phyloP scores from a whole-genome alignment of 2,888 invertebrate genomes.

The Hanleya hanleyi region DNA sequence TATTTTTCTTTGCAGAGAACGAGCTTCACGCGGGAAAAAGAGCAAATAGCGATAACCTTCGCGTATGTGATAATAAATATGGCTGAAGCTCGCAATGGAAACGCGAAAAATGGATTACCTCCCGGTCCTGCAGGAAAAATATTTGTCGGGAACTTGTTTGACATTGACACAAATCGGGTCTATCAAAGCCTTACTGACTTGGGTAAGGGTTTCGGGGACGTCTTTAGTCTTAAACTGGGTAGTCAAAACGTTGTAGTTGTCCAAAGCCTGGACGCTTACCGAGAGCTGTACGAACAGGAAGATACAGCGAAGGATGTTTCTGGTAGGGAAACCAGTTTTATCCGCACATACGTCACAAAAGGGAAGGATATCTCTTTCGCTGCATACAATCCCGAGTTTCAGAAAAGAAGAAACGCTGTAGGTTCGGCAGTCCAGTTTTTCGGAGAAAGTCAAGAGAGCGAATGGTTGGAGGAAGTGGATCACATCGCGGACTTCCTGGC shows the following conservation, averaged over 20 bases:
- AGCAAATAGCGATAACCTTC: no score
- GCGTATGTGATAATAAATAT: no score
- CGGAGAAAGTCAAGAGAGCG: no score
- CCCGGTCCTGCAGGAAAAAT: neutral
- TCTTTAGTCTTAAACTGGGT: neutral
- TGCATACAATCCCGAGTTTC: no score
- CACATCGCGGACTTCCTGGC: no score
- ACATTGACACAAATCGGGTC: neutral
- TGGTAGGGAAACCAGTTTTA: neutral
- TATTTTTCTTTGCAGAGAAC: no score
- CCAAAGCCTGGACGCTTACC: neutral
- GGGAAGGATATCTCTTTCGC: neutral
- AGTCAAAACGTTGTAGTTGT: neutral
- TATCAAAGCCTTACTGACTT: neutral
- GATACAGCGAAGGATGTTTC: neutral
- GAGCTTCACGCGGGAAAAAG: no score
- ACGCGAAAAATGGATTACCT: no score
- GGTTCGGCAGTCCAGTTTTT: no score
- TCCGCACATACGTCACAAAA: neutral
- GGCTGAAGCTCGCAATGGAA: no score
- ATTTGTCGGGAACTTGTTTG: neutral
- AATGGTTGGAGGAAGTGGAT: no score
- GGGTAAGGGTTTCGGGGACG: neutral
- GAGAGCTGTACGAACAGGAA: neutral
- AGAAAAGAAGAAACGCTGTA: no score